These are phyloP conservation scores for Spongilla lacustris DNA, from an alignment of 37 sponge, comb jelly and placozoan genomes.

Conservation along the genomic window DNA sequence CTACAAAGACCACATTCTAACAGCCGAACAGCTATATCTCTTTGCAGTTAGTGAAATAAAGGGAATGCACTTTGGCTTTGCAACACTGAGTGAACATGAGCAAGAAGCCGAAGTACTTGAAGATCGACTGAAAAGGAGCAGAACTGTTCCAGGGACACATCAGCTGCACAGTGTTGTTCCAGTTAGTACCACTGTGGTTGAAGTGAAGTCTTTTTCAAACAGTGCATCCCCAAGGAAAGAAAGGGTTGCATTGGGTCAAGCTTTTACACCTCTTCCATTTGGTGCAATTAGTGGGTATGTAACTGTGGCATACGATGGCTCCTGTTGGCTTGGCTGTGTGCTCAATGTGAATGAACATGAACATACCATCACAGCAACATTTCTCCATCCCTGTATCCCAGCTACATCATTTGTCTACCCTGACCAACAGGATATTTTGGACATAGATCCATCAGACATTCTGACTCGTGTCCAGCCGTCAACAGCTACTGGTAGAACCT, in stretches of 20 bases:
- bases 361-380: constrained; percentile 30
- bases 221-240: constrained; percentile 28
- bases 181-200: constrained; percentile 5
- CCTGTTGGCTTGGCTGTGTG: constrained; percentile 63
- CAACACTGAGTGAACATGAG: background rate
- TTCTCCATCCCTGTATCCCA: constrained; percentile 56
- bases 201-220: constrained; percentile 13
- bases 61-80: constrained; percentile 15
- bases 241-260: constrained; percentile 5
- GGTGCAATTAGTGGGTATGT: constrained; percentile 39
- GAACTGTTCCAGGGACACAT: constrained; percentile 29
- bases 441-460: constrained; percentile 15
- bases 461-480: constrained; percentile 20
- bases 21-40: constrained; percentile 24
- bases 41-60: background rate
- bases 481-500: constrained; percentile 12
- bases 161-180: background rate
- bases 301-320: constrained; percentile 14
- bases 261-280: constrained; percentile 3
- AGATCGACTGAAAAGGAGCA: background rate
- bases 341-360: constrained; percentile 3
- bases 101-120: background rate
- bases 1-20: constrained; percentile 10
- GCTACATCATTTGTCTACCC: constrained; percentile 34
- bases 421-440: constrained; percentile 13